Conservation (phyloP, 2,113 vertebrate genomes). For the Penelope pileata region DNA sequence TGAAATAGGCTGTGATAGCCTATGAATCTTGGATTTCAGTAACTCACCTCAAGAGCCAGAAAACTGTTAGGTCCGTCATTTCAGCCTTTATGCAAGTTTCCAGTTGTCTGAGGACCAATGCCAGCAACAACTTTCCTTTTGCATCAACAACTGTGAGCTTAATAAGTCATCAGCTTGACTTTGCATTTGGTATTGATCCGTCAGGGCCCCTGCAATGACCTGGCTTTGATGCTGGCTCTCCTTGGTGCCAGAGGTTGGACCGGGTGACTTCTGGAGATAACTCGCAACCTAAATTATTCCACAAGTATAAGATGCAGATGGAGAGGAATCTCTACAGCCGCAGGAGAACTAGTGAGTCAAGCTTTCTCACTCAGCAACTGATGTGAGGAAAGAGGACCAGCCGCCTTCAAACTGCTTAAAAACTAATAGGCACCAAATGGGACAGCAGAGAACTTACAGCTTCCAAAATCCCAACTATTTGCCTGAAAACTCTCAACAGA, state of each 20-base stretch:
- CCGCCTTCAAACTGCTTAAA: conserved; percentile 35
- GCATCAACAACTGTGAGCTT: not conserved
- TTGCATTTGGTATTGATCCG: conserved; percentile 46
- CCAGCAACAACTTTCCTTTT: not conserved
- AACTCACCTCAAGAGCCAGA: not conserved
- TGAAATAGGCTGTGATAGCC: not conserved
- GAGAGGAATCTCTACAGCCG: conserved; percentile 7
- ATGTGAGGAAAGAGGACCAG: not conserved
- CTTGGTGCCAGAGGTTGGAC: not conserved
- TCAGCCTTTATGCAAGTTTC: conserved; percentile 9
- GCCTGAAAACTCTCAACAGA: not conserved
- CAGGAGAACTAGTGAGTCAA: not conserved
- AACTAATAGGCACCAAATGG: conserved; percentile 5
- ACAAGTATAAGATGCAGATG: not conserved
- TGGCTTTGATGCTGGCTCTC: not conserved
- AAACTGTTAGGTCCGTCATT: conserved; percentile 15
- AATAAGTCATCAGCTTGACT: conserved; percentile 36
- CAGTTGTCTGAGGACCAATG: not conserved
- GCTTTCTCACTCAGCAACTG: not conserved
- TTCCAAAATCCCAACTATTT: not conserved
- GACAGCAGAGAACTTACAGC: not conserved
- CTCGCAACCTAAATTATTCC: not conserved
- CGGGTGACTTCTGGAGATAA: not conserved
- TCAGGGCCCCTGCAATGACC: not conserved
- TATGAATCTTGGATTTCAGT: not conserved